Evolutionary conservation across 1,140 invertebrate species (phyloP).

Genomic region (Battus philenor): DNA sequence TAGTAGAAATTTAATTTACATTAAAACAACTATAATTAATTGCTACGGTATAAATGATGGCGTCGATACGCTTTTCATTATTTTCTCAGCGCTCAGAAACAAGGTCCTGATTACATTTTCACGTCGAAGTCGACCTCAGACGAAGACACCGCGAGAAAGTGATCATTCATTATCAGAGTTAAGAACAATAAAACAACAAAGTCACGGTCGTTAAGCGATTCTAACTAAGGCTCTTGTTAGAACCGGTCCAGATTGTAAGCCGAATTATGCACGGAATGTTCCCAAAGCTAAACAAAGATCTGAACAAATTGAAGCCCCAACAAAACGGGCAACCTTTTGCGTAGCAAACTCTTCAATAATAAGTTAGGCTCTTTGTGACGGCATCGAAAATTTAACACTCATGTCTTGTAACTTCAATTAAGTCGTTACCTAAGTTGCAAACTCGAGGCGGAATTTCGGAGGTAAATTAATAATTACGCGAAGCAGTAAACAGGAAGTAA

Average conservation of each 20-base stretch:
- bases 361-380: slow-evolving; percentile 6
- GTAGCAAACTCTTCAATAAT: slow-evolving; percentile 6
- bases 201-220: slow-evolving; percentile 63
- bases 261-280: slow-evolving; percentile 34
- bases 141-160: slow-evolving; percentile 64
- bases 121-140: slow-evolving; percentile 56
- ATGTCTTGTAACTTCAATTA: slow-evolving; percentile 14
- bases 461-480: slow-evolving; percentile 13
- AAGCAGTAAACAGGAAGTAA: slow-evolving; percentile 17
- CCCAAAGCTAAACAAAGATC: slow-evolving; percentile 29
- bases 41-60: slow-evolving; percentile 31
- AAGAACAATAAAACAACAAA: slow-evolving; percentile 61
- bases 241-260: slow-evolving; percentile 11
- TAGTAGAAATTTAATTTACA: too few relatives aligned
- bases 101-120: slow-evolving; percentile 62
- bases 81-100: slow-evolving; percentile 34
- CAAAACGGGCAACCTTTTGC: slow-evolving; percentile 1
- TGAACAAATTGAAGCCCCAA: neutral
- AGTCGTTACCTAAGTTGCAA: slow-evolving; percentile 14
- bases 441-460: slow-evolving; percentile 11
- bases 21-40: slow-evolving; percentile 25
- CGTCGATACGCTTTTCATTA: slow-evolving; percentile 49
- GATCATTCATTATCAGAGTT: slow-evolving; percentile 63
- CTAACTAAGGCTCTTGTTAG: slow-evolving; percentile 37
- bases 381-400: slow-evolving; percentile 16